Percentiles rank a stretch among this genome's conserved stretches.
Conservation (phyloP, 1,140 invertebrate genomes). For the Holotrichia oblita region DNA sequence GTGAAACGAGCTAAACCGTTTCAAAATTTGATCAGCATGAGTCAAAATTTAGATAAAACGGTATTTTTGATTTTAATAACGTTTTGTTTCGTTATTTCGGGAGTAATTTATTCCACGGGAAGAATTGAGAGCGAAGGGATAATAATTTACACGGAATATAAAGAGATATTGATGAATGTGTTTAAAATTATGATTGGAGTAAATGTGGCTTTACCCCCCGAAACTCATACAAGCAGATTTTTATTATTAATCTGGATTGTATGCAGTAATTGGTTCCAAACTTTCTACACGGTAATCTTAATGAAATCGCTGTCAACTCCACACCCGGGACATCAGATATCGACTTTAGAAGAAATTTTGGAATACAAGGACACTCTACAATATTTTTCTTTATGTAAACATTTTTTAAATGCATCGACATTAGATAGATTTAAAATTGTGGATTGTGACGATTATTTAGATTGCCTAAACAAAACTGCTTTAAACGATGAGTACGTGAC, state of each 20-base stretch:
- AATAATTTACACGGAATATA: neutral
- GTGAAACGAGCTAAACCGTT: slow-evolving; percentile 42
- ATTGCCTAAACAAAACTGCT: slow-evolving; percentile 45
- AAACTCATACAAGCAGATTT: slow-evolving; percentile 40
- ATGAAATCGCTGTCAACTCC: slow-evolving; percentile 45
- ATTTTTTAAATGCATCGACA: neutral
- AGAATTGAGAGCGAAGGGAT: neutral
- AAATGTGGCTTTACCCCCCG: slow-evolving; percentile 27
- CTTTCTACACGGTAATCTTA: slow-evolving; percentile 44
- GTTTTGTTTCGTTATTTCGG: neutral
- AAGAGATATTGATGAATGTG: neutral
- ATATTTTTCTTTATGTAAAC: neutral
- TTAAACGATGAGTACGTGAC: slow-evolving; percentile 38
- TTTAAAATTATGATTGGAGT: slow-evolving; percentile 10
- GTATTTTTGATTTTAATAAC: neutral
- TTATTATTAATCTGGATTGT: slow-evolving; percentile 48
- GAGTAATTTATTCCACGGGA: neutral
- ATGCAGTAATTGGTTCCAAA: slow-evolving; percentile 43
- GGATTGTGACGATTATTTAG: neutral
- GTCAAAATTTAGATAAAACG: neutral
- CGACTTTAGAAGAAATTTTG: slow-evolving; percentile 45
- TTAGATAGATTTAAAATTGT: neutral
- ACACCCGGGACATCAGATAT: slow-evolving; percentile 45
- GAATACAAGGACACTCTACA: slow-evolving; percentile 4
- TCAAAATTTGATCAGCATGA: slow-evolving; percentile 19